Percentiles rank a stretch among this genome's conserved stretches.
Conservation (phyloP, 2,888 invertebrate genomes). For the Ptilodon capucinus region DNA sequence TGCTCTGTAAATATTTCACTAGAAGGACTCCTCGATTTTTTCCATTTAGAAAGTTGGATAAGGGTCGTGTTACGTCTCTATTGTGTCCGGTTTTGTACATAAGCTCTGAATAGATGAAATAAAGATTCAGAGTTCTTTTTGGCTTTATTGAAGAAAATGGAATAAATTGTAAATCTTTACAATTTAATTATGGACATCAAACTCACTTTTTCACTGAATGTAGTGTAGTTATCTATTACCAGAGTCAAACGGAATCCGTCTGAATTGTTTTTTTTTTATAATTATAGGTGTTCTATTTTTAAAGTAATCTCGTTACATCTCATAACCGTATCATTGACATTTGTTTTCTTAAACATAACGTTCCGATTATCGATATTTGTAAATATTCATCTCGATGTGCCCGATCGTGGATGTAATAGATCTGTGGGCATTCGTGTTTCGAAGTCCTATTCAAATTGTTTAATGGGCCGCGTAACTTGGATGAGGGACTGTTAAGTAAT, state of each 20-base stretch:
- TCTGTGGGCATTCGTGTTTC: conserved; percentile 29
- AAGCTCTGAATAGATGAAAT: conserved; percentile 6
- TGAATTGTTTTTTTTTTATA: neutral
- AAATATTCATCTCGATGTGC: neutral
- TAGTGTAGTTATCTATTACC: too few relatives aligned
- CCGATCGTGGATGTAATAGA: conserved; percentile 20
- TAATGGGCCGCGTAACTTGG: conserved; percentile 51
- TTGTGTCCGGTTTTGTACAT: conserved; percentile 9
- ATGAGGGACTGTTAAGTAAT: conserved; percentile 41
- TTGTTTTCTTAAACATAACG: conserved; percentile 3
- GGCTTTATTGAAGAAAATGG: too few relatives aligned
- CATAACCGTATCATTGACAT: neutral
- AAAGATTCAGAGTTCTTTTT: neutral
- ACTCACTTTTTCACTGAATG: too few relatives aligned
- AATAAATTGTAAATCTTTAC: too few relatives aligned
- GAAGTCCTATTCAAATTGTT: conserved; percentile 48
- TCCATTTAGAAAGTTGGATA: conserved; percentile 8
- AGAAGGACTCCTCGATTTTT: conserved; percentile 14
- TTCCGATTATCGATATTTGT: conserved; percentile 3
- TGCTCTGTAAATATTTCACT: conserved; percentile 7
- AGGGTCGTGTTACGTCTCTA: conserved; percentile 13
- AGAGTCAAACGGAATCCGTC: neutral
- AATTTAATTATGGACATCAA: too few relatives aligned
- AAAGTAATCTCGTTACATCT: neutral
- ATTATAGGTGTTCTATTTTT: neutral